Percentiles rank a stretch among this genome's conserved stretches.
These are phyloP conservation scores for Dermochelys coriacea DNA, from an alignment of 2,797 vertebrate species.

Conservation along the genomic window DNA sequence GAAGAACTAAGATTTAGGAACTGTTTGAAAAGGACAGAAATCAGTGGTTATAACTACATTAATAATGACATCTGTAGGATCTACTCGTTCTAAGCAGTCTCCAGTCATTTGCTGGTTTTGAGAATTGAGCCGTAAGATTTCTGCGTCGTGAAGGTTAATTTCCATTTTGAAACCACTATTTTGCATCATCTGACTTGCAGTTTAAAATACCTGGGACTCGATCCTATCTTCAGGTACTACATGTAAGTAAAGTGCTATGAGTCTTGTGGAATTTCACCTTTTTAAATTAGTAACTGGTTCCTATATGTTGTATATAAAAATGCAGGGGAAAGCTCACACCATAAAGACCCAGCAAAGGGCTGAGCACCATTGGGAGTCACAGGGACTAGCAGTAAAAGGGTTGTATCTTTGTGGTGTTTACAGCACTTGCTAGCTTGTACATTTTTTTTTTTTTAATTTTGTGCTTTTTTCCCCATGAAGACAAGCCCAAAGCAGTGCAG, in stretches of 20 bases:
- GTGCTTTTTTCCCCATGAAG: background rate
- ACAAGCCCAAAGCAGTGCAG: background rate
- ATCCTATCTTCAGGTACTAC: background rate
- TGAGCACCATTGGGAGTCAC: background rate
- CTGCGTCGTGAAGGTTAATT: background rate
- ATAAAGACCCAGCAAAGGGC: rapidly evolving
- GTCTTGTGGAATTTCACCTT: background rate
- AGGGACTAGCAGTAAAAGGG: background rate
- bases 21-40: background rate
- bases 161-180: background rate
- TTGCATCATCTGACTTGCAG: background rate
- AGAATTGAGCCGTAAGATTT: background rate
- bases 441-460: background rate
- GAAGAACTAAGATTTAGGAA: background rate
- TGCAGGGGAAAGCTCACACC: background rate
- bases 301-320: background rate
- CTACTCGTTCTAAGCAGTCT: background rate
- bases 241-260: background rate
- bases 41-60: background rate
- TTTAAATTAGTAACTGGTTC: background rate
- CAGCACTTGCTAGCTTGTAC: no score
- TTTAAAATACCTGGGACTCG: background rate
- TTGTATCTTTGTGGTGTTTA: background rate
- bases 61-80: background rate
- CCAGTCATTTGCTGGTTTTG: background rate